These are phyloP conservation scores for Rhynchophorus ferrugineus DNA, from an alignment of 1,140 invertebrate genomes.

Conservation along the genomic window DNA sequence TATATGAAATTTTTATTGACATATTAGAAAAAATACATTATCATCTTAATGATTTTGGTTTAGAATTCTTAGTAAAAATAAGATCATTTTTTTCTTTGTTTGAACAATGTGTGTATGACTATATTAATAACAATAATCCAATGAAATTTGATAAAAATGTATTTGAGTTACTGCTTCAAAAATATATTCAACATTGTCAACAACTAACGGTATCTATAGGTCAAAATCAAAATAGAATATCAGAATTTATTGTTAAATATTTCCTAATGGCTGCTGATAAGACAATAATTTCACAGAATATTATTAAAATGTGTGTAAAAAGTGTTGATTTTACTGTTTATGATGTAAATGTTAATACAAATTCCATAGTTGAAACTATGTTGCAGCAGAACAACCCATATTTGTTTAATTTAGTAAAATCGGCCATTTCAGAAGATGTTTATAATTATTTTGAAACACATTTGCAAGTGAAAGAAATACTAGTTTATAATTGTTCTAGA, in stretches of 20 bases:
- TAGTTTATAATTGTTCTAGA: conserved; percentile 5
- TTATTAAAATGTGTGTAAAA: too few species aligned
- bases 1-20: conserved; percentile 29
- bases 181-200: conserved; percentile 5
- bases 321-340: too few species aligned
- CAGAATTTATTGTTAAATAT: conserved; percentile 4
- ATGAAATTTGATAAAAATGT: conserved; percentile 4
- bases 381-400: background rate
- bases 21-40: conserved; percentile 15
- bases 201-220: background rate
- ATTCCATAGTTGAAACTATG: too few species aligned
- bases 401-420: background rate
- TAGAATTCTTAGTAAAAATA: conserved; percentile 19
- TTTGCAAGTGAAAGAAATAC: background rate
- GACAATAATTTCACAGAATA: too few species aligned
- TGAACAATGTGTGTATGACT: conserved; percentile 30
- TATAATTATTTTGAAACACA: conserved; percentile 3
- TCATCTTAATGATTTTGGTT: conserved; percentile 19
- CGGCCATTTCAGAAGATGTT: conserved; percentile 9
- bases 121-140: conserved; percentile 22
- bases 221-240: conserved; percentile 13
- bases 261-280: background rate
- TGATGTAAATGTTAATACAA: too few species aligned
- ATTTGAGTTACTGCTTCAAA: conserved; percentile 20
- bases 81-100: conserved; percentile 24